Conservation (phyloP, 2,113 vertebrate species). For the Bostrychus sinensis region DNA sequence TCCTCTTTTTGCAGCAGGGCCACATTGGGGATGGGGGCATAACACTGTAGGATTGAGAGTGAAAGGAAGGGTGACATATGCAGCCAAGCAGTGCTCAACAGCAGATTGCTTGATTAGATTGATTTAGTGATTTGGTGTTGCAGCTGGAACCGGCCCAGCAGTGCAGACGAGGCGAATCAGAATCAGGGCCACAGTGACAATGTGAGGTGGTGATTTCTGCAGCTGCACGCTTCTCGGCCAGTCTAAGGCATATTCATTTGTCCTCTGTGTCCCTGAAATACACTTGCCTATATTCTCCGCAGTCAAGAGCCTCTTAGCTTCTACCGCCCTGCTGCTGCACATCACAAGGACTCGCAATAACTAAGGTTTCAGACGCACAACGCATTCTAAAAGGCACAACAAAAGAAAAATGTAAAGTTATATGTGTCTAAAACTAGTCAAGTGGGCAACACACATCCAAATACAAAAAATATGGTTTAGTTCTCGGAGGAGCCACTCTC, state of each 20-base stretch:
- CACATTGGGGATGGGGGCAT: slow-evolving; percentile 16
- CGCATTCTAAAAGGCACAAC: neutral
- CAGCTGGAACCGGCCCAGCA: slow-evolving; percentile 62
- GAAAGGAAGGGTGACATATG: slow-evolving; percentile 18
- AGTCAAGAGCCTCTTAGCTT: slow-evolving; percentile 34
- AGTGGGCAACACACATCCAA: no score
- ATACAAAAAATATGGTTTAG: no score
- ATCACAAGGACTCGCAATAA: slow-evolving; percentile 7
- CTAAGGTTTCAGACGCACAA: neutral
- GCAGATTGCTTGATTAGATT: slow-evolving; percentile 68
- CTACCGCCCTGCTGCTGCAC: slow-evolving; percentile 29
- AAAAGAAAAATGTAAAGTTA: neutral
- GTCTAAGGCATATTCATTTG: slow-evolving; percentile 64
- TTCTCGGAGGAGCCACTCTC: no score
- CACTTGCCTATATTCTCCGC: slow-evolving; percentile 30
- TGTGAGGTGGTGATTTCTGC: slow-evolving; percentile 28
- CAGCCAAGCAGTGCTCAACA: slow-evolving; percentile 45
- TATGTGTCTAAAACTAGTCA: no score
- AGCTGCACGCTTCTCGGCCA: slow-evolving; percentile 10
- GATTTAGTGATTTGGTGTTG: slow-evolving; percentile 68
- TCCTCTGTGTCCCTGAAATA: slow-evolving; percentile 61
- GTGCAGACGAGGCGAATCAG: slow-evolving; percentile 69
- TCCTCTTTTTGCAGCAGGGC: slow-evolving; percentile 2
- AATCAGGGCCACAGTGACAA: slow-evolving; percentile 52
- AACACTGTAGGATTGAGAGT: slow-evolving; percentile 10